phyloP scores from a whole-genome alignment of 2,888 invertebrate genomes.

The Acanthococcus lagerstroemiae region DNA sequence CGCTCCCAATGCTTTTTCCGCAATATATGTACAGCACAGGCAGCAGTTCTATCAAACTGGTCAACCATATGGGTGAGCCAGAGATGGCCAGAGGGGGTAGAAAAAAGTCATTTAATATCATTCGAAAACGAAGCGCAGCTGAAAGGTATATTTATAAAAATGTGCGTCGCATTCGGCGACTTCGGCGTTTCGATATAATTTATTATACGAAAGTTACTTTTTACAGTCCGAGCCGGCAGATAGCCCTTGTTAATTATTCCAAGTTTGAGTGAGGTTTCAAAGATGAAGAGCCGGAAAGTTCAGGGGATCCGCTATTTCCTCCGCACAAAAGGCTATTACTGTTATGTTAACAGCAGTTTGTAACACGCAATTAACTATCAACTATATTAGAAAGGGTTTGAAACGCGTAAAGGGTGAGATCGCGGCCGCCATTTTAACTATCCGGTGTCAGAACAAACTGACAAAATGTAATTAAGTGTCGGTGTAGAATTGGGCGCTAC shows the following conservation, averaged over 20 bases:
- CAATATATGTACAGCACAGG: too few relatives aligned
- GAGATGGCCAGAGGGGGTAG: too few relatives aligned
- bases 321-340: constrained; percentile 29
- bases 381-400: constrained; percentile 30
- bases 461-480: constrained; percentile 30
- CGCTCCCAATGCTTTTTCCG: too few relatives aligned
- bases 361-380: constrained; percentile 30
- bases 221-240: not conserved
- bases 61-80: too few relatives aligned
- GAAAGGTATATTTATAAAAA: too few relatives aligned
- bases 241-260: constrained; percentile 5
- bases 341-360: constrained; percentile 30
- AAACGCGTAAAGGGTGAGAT: constrained; percentile 25
- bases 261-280: constrained; percentile 19
- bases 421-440: constrained; percentile 29
- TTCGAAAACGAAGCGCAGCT: too few relatives aligned
- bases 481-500: constrained; percentile 26
- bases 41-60: too few relatives aligned
- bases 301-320: constrained; percentile 27
- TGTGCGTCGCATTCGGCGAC: too few relatives aligned
- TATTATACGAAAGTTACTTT: too few relatives aligned
- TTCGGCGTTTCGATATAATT: too few relatives aligned
- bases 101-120: too few relatives aligned
- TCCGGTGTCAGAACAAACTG: constrained; percentile 30
- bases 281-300: constrained; percentile 28